Conservation (phyloP, 2,113 vertebrate species). For the Phalacrocorax brasilianus region DNA sequence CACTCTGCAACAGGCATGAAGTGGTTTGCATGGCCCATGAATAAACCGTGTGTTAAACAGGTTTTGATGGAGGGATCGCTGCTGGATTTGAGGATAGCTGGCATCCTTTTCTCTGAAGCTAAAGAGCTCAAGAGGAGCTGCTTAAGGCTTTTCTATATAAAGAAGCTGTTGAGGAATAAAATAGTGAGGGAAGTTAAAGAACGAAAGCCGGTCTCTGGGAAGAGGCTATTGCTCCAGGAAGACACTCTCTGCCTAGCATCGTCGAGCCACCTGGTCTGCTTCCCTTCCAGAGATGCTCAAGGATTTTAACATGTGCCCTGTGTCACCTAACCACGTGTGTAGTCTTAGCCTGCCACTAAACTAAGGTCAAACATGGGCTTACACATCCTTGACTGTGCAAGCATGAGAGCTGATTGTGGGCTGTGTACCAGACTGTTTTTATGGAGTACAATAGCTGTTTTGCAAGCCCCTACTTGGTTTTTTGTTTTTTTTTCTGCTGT, state of each 20-base stretch:
- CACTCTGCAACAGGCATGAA: rapidly evolving
- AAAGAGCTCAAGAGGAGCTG: not conserved
- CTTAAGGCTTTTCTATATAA: not conserved
- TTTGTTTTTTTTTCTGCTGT: not conserved
- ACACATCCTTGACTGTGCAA: not conserved
- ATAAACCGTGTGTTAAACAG: not conserved
- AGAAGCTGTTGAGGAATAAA: not conserved
- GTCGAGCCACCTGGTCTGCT: not conserved
- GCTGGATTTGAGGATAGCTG: not conserved
- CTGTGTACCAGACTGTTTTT: not conserved
- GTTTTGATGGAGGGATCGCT: not conserved
- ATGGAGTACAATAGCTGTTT: not conserved
- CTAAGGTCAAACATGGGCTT: not conserved
- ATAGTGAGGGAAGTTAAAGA: not conserved
- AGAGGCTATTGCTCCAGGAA: not conserved
- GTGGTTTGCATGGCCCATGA: not conserved
- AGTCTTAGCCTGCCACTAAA: not conserved
- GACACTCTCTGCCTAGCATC: not conserved
- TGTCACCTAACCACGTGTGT: not conserved
- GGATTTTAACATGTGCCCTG: not conserved
- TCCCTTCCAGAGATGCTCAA: not conserved
- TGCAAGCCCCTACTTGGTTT: not conserved
- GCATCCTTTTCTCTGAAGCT: not conserved
- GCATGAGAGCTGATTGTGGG: not conserved
- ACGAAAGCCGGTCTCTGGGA: not conserved